Base-by-base conservation (phyloP, 2,888 invertebrate species). In the Abrostola triplasia region DNA sequence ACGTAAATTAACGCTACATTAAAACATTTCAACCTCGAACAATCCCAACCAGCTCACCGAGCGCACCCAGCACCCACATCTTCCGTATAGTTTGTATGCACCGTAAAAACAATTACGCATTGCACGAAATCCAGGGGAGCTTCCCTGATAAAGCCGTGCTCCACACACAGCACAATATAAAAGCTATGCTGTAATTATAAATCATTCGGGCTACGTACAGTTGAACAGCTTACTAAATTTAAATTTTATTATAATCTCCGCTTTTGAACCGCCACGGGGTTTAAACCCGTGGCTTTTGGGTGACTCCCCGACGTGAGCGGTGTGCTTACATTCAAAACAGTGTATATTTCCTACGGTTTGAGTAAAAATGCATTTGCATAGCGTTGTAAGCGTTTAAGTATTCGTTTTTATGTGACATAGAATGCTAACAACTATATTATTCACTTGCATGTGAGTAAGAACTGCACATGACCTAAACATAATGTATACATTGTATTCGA, bases 141-240 rank as follows among this genome's bases (percentile, higher is more conserved):
- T 60, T 55, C 47, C 10, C 59, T 53, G 58, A 61, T 59, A 75
- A 70, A 59, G 41, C 64, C 70, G 54, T 50, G 65, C 44, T 41
- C 49, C 53, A 55, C 59, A 69, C 44, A 67, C 58, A 49, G 63
- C 75, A 73, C 81, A 78, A 74, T 70, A 75, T 74, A 64, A 73
- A 77, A 66, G 73, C 76, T 67, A 54, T 65, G 68, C 68, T 69
- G 79, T 83, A 80, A 77, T 79, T 81, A 87, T 90, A 90, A 90
- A 90, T 90, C 89, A 90, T 86, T 70, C 79, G 70, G 58, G 61
- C 77, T 76, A 72, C 76, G 70, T 77, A 65, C 81, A 78, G 80
- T 84, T 82, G 82, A 83, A 84, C 78, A 80, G 84, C 86, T 86
- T 84, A 85, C 76, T 83, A 79, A 81, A 88, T 88, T 85, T 84